Conservation (phyloP, 2,888 invertebrate genomes). For the Noctua comes region DNA sequence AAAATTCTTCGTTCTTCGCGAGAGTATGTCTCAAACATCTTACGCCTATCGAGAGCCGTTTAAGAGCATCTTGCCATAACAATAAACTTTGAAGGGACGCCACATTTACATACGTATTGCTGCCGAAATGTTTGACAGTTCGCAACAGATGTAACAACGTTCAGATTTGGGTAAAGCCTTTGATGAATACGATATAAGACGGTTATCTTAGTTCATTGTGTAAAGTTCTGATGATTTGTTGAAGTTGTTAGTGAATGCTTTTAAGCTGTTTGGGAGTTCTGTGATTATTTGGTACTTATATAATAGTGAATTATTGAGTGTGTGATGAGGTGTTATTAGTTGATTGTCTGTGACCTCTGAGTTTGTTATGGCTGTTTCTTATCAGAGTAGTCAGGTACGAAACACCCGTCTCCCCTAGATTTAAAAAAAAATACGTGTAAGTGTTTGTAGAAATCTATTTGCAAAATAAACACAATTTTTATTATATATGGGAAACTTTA, state of each 20-base stretch:
- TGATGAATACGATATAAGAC: conserved; percentile 71
- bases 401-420: too few species aligned
- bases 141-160: conserved; percentile 74
- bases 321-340: background rate
- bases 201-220: conserved; percentile 63
- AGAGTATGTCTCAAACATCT: conserved; percentile 78
- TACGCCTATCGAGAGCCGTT: conserved; percentile 80
- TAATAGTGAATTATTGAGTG: conserved; percentile 25
- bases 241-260: conserved; percentile 53
- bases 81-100: conserved; percentile 83
- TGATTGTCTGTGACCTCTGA: background rate
- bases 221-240: conserved; percentile 64
- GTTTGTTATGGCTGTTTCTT: too few species aligned
- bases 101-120: conserved; percentile 86
- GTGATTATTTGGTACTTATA: conserved; percentile 20
- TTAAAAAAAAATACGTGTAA: too few species aligned
- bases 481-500: background rate
- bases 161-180: conserved; percentile 73
- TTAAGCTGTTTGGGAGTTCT: conserved; percentile 37
- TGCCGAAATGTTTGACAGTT: conserved; percentile 87
- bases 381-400: too few species aligned
- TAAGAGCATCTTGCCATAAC: conserved; percentile 86
- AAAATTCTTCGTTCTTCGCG: conserved; percentile 1
- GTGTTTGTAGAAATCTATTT: too few species aligned
- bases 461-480: too few species aligned